phyloP scores from a whole-genome alignment of 2,888 invertebrate species.

The Chymomyza caudatula region DNA sequence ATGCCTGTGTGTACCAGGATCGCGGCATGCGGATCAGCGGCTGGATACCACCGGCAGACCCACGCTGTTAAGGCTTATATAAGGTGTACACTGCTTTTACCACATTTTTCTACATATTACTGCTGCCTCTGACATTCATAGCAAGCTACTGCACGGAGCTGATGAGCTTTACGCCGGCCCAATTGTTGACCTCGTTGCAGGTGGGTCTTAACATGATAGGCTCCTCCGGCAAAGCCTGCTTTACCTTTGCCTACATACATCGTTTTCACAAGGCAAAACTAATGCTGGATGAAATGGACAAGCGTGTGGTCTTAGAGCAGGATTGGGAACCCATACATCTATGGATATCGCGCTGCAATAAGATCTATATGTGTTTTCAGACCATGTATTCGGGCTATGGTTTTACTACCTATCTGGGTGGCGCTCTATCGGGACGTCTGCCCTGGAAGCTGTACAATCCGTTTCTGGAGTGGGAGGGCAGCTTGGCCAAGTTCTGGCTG shows the following conservation, averaged over 20 bases:
- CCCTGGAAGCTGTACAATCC: slow-evolving; percentile 46
- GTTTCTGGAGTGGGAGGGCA: slow-evolving; percentile 22
- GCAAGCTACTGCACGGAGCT: slow-evolving; percentile 29
- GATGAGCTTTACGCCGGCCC: slow-evolving; percentile 38
- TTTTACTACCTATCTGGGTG: slow-evolving; percentile 17
- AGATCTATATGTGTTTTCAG: slow-evolving; percentile 16
- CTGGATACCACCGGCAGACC: slow-evolving; percentile 27
- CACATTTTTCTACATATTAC: slow-evolving; percentile 3
- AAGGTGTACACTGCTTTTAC: slow-evolving; percentile 17
- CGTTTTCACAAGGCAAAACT: slow-evolving; percentile 29
- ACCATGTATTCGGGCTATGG: slow-evolving; percentile 24
- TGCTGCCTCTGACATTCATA: slow-evolving; percentile 28
- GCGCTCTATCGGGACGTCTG: slow-evolving; percentile 18
- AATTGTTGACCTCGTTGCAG: slow-evolving; percentile 56
- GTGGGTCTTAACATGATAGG: slow-evolving; percentile 34
- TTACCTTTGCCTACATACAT: slow-evolving; percentile 19
- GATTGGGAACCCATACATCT: slow-evolving; percentile 23
- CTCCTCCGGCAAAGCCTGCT: slow-evolving; percentile 28
- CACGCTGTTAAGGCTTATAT: slow-evolving; percentile 6
- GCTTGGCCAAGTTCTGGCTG: slow-evolving; percentile 17
- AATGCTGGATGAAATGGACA: slow-evolving; percentile 35
- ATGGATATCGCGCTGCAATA: slow-evolving; percentile 26
- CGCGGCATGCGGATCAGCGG: slow-evolving; percentile 30
- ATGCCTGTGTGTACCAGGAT: slow-evolving; percentile 46
- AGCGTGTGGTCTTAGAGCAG: slow-evolving; percentile 15